Conservation (phyloP, 30 jellyfish, hydroid and myxozoan species). For the Hydractinia symbiolongicarpus region DNA sequence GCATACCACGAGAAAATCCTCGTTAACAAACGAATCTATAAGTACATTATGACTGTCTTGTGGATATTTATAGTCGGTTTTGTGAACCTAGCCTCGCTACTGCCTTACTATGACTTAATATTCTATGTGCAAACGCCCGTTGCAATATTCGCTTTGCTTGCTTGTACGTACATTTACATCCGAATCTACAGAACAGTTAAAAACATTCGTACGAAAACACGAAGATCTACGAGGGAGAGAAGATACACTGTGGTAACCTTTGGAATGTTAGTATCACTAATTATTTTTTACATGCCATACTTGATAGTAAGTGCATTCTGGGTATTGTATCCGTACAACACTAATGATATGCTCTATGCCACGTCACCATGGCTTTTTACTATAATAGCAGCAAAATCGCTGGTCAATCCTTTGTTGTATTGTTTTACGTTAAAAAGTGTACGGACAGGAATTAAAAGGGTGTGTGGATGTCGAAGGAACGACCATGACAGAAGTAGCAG, state of each 20-base stretch:
- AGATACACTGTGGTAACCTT: not conserved
- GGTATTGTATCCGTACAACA: not conserved
- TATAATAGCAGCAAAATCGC: not conserved
- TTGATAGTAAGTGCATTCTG: not conserved
- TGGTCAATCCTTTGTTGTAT: conserved; percentile 1
- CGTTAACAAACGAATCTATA: not conserved
- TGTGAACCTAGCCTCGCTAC: too few species aligned
- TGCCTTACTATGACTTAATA: too few species aligned
- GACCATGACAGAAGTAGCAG: not conserved
- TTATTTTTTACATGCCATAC: conserved; percentile 1
- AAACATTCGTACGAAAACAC: too few species aligned
- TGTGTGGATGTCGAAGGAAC: not conserved
- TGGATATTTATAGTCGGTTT: not conserved
- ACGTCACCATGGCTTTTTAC: conserved; percentile 6
- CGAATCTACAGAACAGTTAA: too few species aligned
- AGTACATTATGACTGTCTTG: not conserved
- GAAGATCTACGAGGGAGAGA: not conserved
- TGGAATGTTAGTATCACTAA: conserved; percentile 6
- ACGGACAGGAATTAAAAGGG: not conserved
- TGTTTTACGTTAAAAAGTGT: not conserved
- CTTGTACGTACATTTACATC: too few species aligned
- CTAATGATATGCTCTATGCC: not conserved
- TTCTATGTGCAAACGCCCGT: too few species aligned
- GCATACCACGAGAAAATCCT: not conserved
- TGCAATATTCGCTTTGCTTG: too few species aligned